Evolutionary conservation across 2,797 vertebrate species (phyloP), one percentile per base, ranked within the genome.

Genomic region (Chaetodon trifasciatus): DNA sequence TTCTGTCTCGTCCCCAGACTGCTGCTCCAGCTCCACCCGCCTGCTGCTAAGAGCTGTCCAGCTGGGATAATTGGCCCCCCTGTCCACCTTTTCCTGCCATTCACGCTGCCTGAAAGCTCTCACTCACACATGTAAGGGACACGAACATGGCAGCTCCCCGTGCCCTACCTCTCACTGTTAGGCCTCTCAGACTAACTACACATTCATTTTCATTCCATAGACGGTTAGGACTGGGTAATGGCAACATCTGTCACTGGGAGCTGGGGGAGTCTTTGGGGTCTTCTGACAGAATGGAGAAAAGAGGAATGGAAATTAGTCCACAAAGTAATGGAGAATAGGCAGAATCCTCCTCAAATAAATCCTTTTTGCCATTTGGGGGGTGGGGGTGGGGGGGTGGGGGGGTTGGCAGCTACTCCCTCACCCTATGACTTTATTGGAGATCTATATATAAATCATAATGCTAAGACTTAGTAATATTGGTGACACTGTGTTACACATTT

Each of bases 51-150:
- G 85, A 79, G 89, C 85, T 76, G 67, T 89, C 92, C 89, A 84
- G 83, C 86, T 74, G 91, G 78, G 92, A 93, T 94, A 96, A 95
- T 95, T 94, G 91, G 79, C 55, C 86, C 81, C 87, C 91, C 88
- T 71, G 84, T 89, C 80, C 88, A 86, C 78, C 82, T 86, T 81
- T 89, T 76, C 39, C 78, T 86, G 82, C 83, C 86, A 84, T 82
- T 79, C 84, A 70, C 35, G 24, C 83, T 71, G 89, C 82, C 84
- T 93, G 79, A 82, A 85, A 90, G 84, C 88, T 78, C 78, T 76
- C 60, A 42, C n/a, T 76, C 73, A 86, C 81, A 87, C 82, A 85
- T 81, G 76, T 77, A 49, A 50, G 67, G 87, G 81, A 86, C 87
- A 74, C 79, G 64, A 89, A 88, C 76, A 75, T 62, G 63, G 82